Base-by-base conservation (phyloP, 2,888 invertebrate genomes). In the Nomada fabriciana region DNA sequence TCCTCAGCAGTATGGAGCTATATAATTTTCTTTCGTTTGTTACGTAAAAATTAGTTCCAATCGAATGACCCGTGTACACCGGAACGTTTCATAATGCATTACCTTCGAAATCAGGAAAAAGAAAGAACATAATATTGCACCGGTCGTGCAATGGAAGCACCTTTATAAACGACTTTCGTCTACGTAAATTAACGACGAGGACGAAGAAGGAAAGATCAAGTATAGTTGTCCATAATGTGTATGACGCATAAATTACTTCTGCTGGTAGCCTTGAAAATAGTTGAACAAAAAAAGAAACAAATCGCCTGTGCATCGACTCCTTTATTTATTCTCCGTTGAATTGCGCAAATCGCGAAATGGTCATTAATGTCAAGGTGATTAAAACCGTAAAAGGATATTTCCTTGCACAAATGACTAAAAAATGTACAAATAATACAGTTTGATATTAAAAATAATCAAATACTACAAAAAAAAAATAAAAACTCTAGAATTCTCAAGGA, bases 41-140 rank as follows among this genome's bases (percentile, higher is more conserved):
- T 83, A 73, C 82, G 73, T 73, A 80, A 80, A 83, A 80, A 82
- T 80, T 65, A 60, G 70, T 69, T 80, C 70, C 73, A 52, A 80
- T 67, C 69, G 80, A 76, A 72, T 61, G 73, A 59, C 18, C 52
- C 55, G 55, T 57, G 29, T 68, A 52, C 67, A 67, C 42, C 80
- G 80, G 69, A 76, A 80, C 76, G 82, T 80, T 80, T 80, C 82
- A 60, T 74, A 82, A 82, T 68, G 79, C 59, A 18, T 69, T 79
- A 53, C 55, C 60, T 18, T 50, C 25, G 69, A 52, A 67, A 61
- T 53, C 36, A 20, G 61, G 47, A 20, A 65, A 59, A 47, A 60
- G 50, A 60, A 60, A 36, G 15, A 25, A 42, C 25, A 18, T n/a
- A 42, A 60, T 29, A n/a, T 69, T 36, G 20, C 50, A 25, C 47